Conservation (phyloP, 2,797 vertebrate genomes). For the Leptoclinus maculatus region DNA sequence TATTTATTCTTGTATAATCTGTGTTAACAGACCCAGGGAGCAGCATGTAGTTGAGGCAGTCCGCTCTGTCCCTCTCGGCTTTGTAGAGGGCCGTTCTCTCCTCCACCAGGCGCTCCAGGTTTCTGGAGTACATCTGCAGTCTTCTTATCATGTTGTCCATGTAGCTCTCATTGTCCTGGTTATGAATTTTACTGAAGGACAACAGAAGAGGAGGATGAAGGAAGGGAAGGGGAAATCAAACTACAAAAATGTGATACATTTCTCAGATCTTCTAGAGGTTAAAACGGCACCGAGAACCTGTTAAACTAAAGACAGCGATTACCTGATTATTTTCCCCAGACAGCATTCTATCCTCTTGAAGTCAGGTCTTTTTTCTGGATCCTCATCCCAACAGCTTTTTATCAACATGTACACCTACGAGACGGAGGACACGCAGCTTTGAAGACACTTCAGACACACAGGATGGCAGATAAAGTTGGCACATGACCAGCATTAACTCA, state of each 20-base stretch:
- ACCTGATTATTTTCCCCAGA: slow-evolving; percentile 96
- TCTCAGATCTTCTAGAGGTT: not conserved
- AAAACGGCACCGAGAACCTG: not conserved
- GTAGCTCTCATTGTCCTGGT: slow-evolving; percentile 93
- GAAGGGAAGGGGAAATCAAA: not conserved
- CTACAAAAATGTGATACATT: not conserved
- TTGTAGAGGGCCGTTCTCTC: slow-evolving; percentile 96
- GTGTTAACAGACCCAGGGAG: slow-evolving; percentile 88
- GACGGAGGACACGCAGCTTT: not conserved
- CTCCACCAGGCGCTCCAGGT: slow-evolving; percentile 95
- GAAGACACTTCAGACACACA: not conserved
- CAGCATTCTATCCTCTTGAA: slow-evolving; percentile 94
- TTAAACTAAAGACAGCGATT: not conserved
- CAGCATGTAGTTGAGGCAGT: slow-evolving; percentile 95
- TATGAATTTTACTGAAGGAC: slow-evolving; percentile 88
- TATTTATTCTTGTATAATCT: not conserved
- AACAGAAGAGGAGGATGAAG: not conserved
- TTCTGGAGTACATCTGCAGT: slow-evolving; percentile 95
- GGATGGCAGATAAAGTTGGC: not conserved
- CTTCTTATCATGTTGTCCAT: slow-evolving; percentile 97
- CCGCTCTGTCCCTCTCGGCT: slow-evolving; percentile 93
- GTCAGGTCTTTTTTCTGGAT: slow-evolving; percentile 94
- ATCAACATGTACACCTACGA: slow-evolving; percentile 89
- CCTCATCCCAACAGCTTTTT: slow-evolving; percentile 95
- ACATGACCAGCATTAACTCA: slow-evolving; percentile 50